Evolutionary conservation across 2,797 vertebrate species (phyloP).

Genomic region (Eremophila alpestris): DNA sequence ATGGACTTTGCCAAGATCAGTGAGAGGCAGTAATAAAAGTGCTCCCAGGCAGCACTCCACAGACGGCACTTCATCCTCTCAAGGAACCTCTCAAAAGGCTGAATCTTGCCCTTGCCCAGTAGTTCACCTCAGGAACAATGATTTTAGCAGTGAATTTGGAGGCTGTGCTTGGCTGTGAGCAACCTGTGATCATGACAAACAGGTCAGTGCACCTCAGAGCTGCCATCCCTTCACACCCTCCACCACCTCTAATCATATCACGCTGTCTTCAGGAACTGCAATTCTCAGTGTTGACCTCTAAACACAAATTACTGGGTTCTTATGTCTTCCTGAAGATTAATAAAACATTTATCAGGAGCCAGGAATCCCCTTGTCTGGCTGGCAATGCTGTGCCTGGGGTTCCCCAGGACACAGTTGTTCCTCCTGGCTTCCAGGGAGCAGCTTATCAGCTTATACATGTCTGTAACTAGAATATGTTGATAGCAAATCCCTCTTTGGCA

Average conservation of each 20-base stretch:
- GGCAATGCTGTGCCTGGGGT: background rate
- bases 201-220: background rate
- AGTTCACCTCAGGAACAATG: background rate
- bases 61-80: background rate
- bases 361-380: background rate
- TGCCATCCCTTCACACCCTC: background rate
- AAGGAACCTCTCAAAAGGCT: background rate
- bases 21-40: background rate
- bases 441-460: background rate
- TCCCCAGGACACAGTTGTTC: accelerated
- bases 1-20: background rate
- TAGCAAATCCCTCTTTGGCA: background rate
- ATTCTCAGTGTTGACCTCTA: background rate
- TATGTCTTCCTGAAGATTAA: background rate
- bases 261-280: accelerated
- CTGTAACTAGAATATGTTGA: background rate
- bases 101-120: background rate
- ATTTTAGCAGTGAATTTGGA: background rate
- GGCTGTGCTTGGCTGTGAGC: background rate
- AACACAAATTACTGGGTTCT: too few species aligned
- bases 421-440: background rate
- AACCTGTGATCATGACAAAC: background rate
- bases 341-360: background rate
- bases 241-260: background rate
- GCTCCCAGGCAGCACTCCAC: background rate